These are phyloP conservation scores for Platynereis dumerilii DNA, from an alignment of 2,888 invertebrate genomes.

Conservation along the genomic window DNA sequence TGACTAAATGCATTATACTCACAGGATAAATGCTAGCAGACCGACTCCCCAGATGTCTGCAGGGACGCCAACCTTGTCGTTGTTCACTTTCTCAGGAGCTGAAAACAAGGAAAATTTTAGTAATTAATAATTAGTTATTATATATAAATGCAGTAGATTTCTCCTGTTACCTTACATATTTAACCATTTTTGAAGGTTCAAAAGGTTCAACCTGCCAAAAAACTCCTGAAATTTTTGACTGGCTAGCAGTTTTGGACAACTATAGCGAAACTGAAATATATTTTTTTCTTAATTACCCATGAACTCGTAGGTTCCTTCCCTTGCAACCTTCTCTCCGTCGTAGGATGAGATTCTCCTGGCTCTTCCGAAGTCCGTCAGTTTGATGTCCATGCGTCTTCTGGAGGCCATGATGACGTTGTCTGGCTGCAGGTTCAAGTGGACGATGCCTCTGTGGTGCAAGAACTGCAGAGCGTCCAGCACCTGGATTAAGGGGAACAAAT, in stretches of 20 bases:
- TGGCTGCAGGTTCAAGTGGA: conserved; percentile 72
- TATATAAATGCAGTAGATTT: no score
- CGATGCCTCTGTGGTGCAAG: conserved; percentile 85
- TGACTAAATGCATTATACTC: no score
- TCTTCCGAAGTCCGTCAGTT: conserved; percentile 89
- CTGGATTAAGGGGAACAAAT: conserved; percentile 19
- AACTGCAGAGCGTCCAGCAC: conserved; percentile 83
- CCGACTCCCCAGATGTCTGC: conserved; percentile 95
- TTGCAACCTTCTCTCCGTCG: conserved; percentile 44
- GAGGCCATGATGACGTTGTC: conserved; percentile 94
- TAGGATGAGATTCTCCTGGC: conserved; percentile 68
- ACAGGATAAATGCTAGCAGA: conserved; percentile 86
- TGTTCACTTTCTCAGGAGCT: conserved; percentile 89
- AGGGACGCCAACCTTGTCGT: conserved; percentile 76
- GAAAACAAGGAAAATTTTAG: conserved; percentile 35
- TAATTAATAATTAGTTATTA: background rate
- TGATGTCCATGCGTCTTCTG: conserved; percentile 68
- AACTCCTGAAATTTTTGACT: no score
- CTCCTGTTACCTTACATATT: no score
- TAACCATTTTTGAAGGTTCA: no score
- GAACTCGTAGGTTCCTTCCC: conserved; percentile 55
- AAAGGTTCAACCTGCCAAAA: no score
- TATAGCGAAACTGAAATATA: no score
- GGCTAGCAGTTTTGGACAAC: no score
- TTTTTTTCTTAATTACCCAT: conserved; percentile 50